These are phyloP conservation scores for Agonopterix arenella DNA, from an alignment of 2,888 invertebrate genomes.

Conservation along the genomic window DNA sequence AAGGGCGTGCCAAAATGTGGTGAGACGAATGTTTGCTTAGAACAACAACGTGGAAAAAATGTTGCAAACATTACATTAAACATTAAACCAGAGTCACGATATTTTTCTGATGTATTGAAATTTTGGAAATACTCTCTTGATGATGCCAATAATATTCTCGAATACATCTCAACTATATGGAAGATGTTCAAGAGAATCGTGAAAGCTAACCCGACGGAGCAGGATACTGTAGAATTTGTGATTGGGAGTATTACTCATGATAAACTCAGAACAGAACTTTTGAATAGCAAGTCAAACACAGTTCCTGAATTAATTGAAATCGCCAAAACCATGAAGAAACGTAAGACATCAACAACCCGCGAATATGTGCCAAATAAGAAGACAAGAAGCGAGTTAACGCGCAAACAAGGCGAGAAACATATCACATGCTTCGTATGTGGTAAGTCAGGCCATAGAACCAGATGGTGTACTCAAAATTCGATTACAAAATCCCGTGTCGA, in stretches of 20 bases:
- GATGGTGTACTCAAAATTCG: constrained; percentile 1
- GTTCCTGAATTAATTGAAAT: constrained; percentile 3
- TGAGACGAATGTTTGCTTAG: constrained; percentile 6
- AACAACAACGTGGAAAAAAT: constrained; percentile 8
- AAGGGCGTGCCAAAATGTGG: constrained; percentile 8
- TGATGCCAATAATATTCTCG: constrained; percentile 2
- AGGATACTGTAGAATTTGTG: constrained; percentile 7
- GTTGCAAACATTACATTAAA: constrained; percentile 8
- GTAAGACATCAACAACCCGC: not conserved
- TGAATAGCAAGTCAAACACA: constrained; percentile 1
- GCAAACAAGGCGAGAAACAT: not conserved
- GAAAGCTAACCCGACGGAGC: constrained; percentile 8
- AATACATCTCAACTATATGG: constrained; percentile 9
- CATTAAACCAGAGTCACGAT: constrained; percentile 12
- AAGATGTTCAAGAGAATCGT: constrained; percentile 9
- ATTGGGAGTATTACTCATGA: constrained; percentile 4
- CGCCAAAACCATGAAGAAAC: constrained; percentile 1
- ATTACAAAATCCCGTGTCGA: not conserved
- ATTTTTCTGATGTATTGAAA: constrained; percentile 9
- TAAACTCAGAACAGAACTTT: not conserved
- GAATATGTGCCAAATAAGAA: not conserved
- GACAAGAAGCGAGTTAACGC: not conserved
- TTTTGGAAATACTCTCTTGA: constrained; percentile 5
- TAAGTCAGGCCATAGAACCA: constrained; percentile 1
- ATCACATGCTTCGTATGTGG: constrained; percentile 4